A percentile compares a stretch with the other conserved stretches of the same genome.
Conservation (phyloP, 2,797 vertebrate species). For the Oryzias sinensis region DNA sequence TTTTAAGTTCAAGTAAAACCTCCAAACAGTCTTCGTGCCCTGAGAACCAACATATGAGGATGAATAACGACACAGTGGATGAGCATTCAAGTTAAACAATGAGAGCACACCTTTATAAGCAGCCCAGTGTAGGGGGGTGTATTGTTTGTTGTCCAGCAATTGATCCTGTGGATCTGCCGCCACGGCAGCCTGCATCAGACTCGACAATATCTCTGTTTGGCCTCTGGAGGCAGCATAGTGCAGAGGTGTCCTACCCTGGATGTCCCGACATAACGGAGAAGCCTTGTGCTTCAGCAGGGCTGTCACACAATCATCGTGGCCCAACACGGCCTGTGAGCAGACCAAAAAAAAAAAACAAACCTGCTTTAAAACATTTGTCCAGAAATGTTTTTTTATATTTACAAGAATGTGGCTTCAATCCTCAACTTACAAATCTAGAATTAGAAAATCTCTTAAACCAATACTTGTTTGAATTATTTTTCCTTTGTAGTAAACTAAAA, state of each 20-base stretch:
- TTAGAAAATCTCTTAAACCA: too few relatives aligned
- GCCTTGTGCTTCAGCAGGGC: constrained; percentile 93
- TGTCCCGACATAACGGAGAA: constrained; percentile 89
- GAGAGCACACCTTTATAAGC: constrained; percentile 88
- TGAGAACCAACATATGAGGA: constrained; percentile 52
- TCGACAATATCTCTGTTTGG: constrained; percentile 84
- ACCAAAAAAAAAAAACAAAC: background rate
- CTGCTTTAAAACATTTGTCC: background rate
- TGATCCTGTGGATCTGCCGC: constrained; percentile 88
- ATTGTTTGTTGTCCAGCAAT: constrained; percentile 92
- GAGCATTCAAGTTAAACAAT: constrained; percentile 1
- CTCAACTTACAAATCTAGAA: too few relatives aligned
- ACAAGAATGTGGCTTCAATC: too few relatives aligned
- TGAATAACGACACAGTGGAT: background rate
- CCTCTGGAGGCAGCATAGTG: constrained; percentile 93
- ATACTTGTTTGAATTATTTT: too few relatives aligned
- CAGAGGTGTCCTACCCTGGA: constrained; percentile 90
- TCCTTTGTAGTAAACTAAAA: too few relatives aligned
- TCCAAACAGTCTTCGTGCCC: constrained; percentile 99
- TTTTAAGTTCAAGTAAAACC: constrained; percentile 99
- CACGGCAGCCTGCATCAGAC: constrained; percentile 85
- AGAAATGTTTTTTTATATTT: too few relatives aligned
- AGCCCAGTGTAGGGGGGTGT: constrained; percentile 96
- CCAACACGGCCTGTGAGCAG: constrained; percentile 83
- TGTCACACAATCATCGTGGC: constrained; percentile 90